These are phyloP conservation scores for Pygoscelis adeliae DNA, from an alignment of 2,113 vertebrate species.

Conservation along the genomic window DNA sequence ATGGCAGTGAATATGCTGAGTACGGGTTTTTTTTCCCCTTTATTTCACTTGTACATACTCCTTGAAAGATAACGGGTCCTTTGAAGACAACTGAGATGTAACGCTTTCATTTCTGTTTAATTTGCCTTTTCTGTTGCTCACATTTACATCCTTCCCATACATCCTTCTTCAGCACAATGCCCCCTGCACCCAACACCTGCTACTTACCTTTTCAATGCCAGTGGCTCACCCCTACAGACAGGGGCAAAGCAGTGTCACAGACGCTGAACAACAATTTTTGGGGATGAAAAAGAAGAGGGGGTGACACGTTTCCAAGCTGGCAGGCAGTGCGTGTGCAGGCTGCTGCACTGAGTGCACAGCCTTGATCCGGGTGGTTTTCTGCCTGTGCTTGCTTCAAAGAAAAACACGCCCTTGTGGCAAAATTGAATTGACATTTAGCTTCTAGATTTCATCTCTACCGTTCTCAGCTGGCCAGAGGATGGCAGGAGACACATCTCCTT, in stretches of 20 bases:
- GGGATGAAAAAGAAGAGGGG: not conserved
- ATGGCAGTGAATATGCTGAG: constrained; percentile 58
- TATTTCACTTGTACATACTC: not conserved
- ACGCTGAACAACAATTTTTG: fast-evolving
- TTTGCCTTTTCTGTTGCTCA: not conserved
- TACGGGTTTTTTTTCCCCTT: not conserved
- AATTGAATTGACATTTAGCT: constrained; percentile 11
- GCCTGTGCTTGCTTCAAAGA: not conserved
- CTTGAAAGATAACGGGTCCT: not conserved
- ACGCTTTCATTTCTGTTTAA: not conserved
- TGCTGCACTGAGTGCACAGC: not conserved
- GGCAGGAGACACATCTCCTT: not conserved
- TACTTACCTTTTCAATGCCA: not conserved
- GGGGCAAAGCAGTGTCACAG: not conserved
- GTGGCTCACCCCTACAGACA: not conserved
- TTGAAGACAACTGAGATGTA: constrained; percentile 25
- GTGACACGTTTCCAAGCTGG: fast-evolving
- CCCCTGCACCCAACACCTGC: not conserved
- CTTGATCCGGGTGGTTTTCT: not conserved
- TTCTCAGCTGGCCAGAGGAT: constrained; percentile 5
- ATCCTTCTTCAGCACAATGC: not conserved
- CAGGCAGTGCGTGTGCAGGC: not conserved
- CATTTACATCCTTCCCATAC: not conserved
- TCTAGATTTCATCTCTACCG: not conserved
- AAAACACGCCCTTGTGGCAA: not conserved